A percentile compares a stretch with the other conserved stretches of the same genome.
phyloP scores from a whole-genome alignment of 2,888 invertebrate species.

The Sepiola atlantica region DNA sequence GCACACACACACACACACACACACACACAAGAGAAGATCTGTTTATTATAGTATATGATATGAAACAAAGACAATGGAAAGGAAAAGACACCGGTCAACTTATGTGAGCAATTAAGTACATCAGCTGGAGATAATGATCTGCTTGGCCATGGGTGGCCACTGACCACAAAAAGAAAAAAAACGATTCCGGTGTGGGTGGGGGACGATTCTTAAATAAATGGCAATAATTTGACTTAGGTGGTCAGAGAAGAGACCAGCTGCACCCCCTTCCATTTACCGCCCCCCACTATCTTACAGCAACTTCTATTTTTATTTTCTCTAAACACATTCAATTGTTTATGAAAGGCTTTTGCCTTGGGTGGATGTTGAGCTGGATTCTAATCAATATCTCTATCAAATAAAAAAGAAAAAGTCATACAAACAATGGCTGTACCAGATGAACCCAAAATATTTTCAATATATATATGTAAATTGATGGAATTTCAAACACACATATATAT shows the following conservation, averaged over 20 bases:
- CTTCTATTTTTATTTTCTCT: background rate
- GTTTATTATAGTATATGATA: background rate
- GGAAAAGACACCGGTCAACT: background rate
- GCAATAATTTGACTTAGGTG: background rate
- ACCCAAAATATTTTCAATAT: background rate
- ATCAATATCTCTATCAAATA: background rate
- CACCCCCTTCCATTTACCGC: background rate
- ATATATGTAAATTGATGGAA: background rate
- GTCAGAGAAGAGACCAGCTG: background rate
- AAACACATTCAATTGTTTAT: background rate
- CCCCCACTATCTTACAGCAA: background rate
- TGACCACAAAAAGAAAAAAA: background rate
- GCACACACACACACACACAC: background rate
- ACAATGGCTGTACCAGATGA: background rate
- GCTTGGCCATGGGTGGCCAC: background rate
- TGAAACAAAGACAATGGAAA: background rate
- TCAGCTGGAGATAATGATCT: constrained; percentile 32
- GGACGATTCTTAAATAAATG: background rate
- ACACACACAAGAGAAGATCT: background rate
- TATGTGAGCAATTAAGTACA: background rate
- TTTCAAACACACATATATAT: no score
- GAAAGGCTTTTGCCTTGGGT: background rate
- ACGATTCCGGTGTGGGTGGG: background rate
- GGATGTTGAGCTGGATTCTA: background rate
- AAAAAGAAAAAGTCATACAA: background rate